Conservation (phyloP, 2,888 invertebrate species). For the Coenonympha arcania region DNA sequence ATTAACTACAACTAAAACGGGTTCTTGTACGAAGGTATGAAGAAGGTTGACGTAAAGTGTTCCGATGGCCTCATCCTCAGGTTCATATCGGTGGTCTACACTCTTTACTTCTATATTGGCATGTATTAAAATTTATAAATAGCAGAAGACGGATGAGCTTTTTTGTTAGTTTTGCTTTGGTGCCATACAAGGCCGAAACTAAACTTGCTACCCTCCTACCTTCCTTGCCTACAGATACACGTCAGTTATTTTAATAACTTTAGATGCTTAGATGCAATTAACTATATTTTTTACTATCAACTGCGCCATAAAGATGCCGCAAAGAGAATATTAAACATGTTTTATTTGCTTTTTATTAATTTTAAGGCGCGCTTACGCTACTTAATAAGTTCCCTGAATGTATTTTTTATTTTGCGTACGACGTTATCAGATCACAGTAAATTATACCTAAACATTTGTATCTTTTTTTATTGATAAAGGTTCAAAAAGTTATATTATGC, state of each 20-base stretch:
- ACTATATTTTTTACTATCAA: not conserved
- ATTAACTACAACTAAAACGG: no score
- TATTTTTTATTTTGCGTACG: constrained; percentile 5
- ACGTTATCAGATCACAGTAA: constrained; percentile 11
- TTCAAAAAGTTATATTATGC: not conserved
- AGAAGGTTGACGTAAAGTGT: no score
- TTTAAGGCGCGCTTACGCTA: constrained; percentile 2
- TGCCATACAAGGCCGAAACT: not conserved
- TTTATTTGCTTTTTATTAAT: constrained; percentile 1
- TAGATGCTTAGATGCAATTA: not conserved
- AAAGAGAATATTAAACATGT: constrained; percentile 3
- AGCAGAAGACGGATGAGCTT: constrained; percentile 4
- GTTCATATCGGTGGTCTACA: no score
- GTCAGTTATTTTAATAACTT: not conserved
- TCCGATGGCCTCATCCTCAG: no score
- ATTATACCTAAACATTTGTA: constrained; percentile 10
- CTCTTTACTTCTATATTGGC: constrained; percentile 6
- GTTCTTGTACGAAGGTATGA: no score
- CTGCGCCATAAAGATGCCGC: not conserved
- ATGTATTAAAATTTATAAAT: constrained; percentile 10
- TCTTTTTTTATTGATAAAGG: not conserved
- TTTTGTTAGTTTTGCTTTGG: not conserved
- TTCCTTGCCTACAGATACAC: not conserved
- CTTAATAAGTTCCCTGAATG: constrained; percentile 12
- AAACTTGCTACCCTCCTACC: not conserved